Evolutionary conservation across 2,888 invertebrate species (phyloP).

Genomic region (Tuta absoluta): DNA sequence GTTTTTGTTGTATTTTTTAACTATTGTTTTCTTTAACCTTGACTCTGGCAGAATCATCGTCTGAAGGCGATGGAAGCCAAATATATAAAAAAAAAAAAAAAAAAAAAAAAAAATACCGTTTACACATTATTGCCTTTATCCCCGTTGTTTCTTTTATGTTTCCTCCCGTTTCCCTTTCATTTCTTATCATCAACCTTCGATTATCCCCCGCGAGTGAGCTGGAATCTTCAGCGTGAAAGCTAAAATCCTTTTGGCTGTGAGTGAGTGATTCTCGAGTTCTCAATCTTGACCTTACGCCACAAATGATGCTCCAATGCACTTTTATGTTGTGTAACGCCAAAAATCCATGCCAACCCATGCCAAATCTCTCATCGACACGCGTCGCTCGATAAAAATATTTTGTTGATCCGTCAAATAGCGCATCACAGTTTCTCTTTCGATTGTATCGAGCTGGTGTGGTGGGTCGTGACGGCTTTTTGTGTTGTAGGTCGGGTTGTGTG

Average conservation of each 20-base stretch:
- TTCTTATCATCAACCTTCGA: constrained; percentile 51
- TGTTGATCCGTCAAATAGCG: constrained; percentile 2
- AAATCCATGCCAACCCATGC: constrained; percentile 61
- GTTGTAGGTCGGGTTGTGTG: not conserved
- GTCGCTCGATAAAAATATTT: constrained; percentile 43
- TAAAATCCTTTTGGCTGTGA: constrained; percentile 26
- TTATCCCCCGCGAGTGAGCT: constrained; percentile 38
- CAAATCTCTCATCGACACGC: constrained; percentile 59
- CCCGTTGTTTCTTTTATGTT: constrained; percentile 70
- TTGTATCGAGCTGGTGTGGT: not conserved
- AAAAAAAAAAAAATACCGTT: constrained; percentile 77
- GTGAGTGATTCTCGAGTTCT: constrained; percentile 58
- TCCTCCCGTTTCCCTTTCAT: constrained; percentile 55
- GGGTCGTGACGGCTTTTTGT: not conserved
- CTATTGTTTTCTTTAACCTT: too few relatives aligned
- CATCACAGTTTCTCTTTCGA: not conserved
- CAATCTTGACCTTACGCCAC: constrained; percentile 75
- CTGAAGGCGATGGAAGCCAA: too few relatives aligned
- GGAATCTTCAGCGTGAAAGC: constrained; percentile 30
- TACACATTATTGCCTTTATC: constrained; percentile 62
- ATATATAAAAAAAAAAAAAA: too few relatives aligned
- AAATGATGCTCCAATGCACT: constrained; percentile 54
- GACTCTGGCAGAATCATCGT: too few relatives aligned
- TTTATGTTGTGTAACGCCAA: constrained; percentile 78
- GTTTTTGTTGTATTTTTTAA: too few relatives aligned